These are phyloP conservation scores for Caenorhabditis afra DNA, from an alignment of 2,888 invertebrate genomes.

Conservation along the genomic window DNA sequence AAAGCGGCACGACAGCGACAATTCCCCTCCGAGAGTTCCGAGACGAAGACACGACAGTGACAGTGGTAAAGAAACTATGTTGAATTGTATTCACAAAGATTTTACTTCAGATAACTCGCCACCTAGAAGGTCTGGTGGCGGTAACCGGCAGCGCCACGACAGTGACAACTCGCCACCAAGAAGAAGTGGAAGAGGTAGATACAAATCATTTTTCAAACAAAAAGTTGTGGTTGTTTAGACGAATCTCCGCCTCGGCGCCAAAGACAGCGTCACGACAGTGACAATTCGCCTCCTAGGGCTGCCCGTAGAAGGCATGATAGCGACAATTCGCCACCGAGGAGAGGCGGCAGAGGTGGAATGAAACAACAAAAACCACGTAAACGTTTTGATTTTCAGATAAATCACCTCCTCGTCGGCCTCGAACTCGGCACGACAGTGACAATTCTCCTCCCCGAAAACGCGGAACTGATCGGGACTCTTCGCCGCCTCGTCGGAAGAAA, in stretches of 20 bases:
- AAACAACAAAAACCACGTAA: not conserved
- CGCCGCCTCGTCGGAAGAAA: conserved; percentile 23
- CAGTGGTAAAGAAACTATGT: conserved; percentile 16
- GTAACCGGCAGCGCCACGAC: conserved; percentile 22
- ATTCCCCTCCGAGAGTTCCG: conserved; percentile 49
- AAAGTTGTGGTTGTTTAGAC: conserved; percentile 8
- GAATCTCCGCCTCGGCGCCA: conserved; percentile 27
- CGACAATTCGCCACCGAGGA: conserved; percentile 39
- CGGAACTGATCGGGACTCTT: conserved; percentile 18
- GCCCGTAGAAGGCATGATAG: conserved; percentile 30
- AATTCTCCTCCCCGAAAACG: conserved; percentile 29
- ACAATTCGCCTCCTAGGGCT: conserved; percentile 16
- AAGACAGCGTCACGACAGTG: conserved; percentile 19
- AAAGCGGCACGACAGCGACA: conserved; percentile 38
- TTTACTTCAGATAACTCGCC: conserved; percentile 49
- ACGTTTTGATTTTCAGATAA: conserved; percentile 14
- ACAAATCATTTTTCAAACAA: too few species aligned
- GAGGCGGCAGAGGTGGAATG: not conserved
- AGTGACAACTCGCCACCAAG: conserved; percentile 50
- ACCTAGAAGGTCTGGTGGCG: conserved; percentile 13
- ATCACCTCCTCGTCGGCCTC: conserved; percentile 5
- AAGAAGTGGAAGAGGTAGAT: conserved; percentile 4
- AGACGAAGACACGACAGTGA: conserved; percentile 56
- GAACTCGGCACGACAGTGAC: conserved; percentile 30
- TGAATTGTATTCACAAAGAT: not conserved